phyloP scores from a whole-genome alignment of 2,113 vertebrate genomes.

The Corythaixoides concolor region DNA sequence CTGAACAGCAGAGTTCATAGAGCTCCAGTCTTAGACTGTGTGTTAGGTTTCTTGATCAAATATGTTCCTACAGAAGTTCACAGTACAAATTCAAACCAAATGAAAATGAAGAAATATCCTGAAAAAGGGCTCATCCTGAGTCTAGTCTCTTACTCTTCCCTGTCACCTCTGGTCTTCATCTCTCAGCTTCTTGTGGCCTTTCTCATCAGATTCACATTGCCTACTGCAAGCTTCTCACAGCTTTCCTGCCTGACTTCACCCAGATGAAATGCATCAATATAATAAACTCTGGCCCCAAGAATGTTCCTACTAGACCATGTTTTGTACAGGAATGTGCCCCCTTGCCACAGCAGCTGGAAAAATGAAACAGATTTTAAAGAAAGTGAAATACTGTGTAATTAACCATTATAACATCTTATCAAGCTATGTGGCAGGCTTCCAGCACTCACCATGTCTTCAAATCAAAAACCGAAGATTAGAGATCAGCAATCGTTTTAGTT shows the following conservation, averaged over 20 bases:
- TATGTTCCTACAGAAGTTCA: background rate
- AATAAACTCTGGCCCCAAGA: background rate
- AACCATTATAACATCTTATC: background rate
- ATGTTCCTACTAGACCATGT: background rate
- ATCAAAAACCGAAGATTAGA: background rate
- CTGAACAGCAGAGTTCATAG: background rate
- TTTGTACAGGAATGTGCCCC: background rate
- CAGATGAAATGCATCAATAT: background rate
- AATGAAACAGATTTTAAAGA: background rate
- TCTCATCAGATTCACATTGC: background rate
- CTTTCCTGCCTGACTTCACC: background rate
- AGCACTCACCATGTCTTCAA: background rate
- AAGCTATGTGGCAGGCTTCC: background rate
- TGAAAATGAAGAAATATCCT: background rate
- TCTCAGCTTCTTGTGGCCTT: background rate
- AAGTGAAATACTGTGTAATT: background rate
- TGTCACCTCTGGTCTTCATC: background rate
- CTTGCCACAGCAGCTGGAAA: background rate
- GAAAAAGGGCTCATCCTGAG: background rate
- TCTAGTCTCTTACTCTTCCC: background rate
- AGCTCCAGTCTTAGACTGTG: background rate
- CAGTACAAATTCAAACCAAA: background rate
- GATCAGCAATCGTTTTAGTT: background rate
- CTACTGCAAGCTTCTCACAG: background rate
- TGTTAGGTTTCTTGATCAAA: background rate